These are phyloP conservation scores for Platyura marginata DNA, from an alignment of 1,140 invertebrate genomes.

Conservation along the genomic window DNA sequence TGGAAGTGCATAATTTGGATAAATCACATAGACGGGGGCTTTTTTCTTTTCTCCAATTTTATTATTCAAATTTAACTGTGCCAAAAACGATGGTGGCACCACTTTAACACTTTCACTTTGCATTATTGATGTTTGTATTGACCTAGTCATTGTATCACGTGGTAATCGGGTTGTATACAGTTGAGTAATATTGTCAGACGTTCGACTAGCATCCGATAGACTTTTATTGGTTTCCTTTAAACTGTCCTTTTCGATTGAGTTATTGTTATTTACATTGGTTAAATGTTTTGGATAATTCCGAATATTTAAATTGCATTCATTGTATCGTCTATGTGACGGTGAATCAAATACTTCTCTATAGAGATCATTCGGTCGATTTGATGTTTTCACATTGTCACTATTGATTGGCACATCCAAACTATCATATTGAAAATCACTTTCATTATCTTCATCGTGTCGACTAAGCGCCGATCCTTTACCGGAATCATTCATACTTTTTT, in stretches of 20 bases:
- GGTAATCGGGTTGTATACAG: conserved; percentile 24
- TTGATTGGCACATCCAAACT: conserved; percentile 3
- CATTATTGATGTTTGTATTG: conserved; percentile 44
- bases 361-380: conserved; percentile 3
- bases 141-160: conserved; percentile 41
- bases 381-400: background rate
- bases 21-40: conserved; percentile 70
- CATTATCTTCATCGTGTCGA: conserved; percentile 20
- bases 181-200: conserved; percentile 21
- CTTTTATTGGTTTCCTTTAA: conserved; percentile 9
- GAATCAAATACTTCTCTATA: conserved; percentile 6
- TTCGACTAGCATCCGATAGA: conserved; percentile 16
- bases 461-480: conserved; percentile 29
- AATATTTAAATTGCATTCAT: conserved; percentile 12
- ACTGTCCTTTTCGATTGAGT: conserved; percentile 26
- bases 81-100: conserved; percentile 42
- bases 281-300: conserved; percentile 19
- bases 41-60: conserved; percentile 35
- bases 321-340: conserved; percentile 9
- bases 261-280: conserved; percentile 16
- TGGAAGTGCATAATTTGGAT: conserved; percentile 80
- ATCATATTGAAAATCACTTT: conserved; percentile 3
- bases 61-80: conserved; percentile 43
- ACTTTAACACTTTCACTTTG: conserved; percentile 28
- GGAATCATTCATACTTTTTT: conserved; percentile 25